Evolutionary conservation across 2,888 invertebrate genomes (phyloP), one percentile per base, ranked within the genome.

Genomic region (Dendrolimus pini): DNA sequence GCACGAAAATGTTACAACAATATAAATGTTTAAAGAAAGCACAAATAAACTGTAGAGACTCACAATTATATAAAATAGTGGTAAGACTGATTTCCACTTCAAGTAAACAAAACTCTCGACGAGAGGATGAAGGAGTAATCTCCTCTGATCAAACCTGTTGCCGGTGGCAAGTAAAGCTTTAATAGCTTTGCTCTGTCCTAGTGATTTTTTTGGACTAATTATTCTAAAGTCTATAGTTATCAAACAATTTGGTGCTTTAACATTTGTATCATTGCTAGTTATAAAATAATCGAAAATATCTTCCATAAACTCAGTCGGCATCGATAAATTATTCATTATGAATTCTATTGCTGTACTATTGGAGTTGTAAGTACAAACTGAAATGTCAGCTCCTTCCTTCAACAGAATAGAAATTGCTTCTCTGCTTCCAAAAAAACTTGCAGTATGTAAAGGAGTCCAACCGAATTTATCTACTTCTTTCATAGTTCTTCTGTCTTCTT

Each of bases 101-200:
- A 91, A 68, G 63, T 79, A 82, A 0, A 92, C 71, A 65, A 92
- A 92, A 60, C 90, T 91, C 70, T 92, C 91, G 1, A 92, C 73
- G 41, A 92, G 66, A 0, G 92, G 92, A 70, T 92, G 92, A 0
- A 90, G 77, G 0, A 92, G 75, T 3, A 92, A 66, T 41, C 75
- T 77, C 13, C 79, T 81, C 58, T 91, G 85, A 3, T 82, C 77
- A 42, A 54, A 54, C n/a, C 58, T 56, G 9, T 59, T 59, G 2
- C 58, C 58, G 8, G 58, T 56, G n/a, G 53, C 41, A 7, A 59
- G 30, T 8, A 59, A 54, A 9, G 56, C 56, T 60, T 62, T 53
- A 54, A 55, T 41, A 62, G 54, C 8, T 60, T 56, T 47, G 53
- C 55, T 53, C 60, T 53, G 53, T 2, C 59, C 56, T 18, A 52